These are phyloP conservation scores for Rapana venosa DNA, from an alignment of 2,888 invertebrate genomes.

Conservation along the genomic window DNA sequence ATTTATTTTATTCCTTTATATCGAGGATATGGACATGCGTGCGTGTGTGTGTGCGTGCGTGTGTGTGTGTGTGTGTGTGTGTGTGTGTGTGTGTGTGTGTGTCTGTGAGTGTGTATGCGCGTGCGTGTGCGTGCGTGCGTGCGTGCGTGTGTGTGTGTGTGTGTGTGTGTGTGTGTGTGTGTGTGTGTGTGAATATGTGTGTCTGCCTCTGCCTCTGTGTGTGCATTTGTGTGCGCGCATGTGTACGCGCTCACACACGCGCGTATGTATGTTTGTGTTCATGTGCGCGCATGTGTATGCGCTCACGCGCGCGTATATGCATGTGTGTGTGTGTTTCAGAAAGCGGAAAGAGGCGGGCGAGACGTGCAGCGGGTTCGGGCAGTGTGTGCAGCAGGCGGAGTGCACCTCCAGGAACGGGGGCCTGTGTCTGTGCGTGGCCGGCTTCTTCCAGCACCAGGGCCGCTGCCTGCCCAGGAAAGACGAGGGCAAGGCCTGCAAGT, in stretches of 20 bases:
- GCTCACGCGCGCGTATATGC: background rate
- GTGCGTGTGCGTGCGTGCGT: no score
- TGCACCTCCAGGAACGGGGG: slow-evolving; percentile 45
- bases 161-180: no score
- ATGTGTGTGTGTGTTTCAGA: slow-evolving; percentile 1
- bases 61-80: no score
- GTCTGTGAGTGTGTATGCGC: no score
- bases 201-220: background rate
- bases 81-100: no score
- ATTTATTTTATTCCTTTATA: no score
- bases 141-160: no score
- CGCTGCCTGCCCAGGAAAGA: slow-evolving; percentile 32
- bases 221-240: background rate
- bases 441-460: slow-evolving; percentile 37
- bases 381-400: slow-evolving; percentile 45
- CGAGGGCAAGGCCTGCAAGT: slow-evolving; percentile 35
- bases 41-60: no score
- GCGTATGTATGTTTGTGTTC: background rate
- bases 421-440: slow-evolving; percentile 45
- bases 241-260: no score
- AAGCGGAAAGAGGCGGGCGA: slow-evolving; percentile 40
- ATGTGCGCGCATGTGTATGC: background rate
- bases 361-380: slow-evolving; percentile 43
- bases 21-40: no score
- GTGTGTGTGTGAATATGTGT: no score